Evolutionary conservation across 2,797 vertebrate species (phyloP).

Genomic region (Phataginus tricuspis): DNA sequence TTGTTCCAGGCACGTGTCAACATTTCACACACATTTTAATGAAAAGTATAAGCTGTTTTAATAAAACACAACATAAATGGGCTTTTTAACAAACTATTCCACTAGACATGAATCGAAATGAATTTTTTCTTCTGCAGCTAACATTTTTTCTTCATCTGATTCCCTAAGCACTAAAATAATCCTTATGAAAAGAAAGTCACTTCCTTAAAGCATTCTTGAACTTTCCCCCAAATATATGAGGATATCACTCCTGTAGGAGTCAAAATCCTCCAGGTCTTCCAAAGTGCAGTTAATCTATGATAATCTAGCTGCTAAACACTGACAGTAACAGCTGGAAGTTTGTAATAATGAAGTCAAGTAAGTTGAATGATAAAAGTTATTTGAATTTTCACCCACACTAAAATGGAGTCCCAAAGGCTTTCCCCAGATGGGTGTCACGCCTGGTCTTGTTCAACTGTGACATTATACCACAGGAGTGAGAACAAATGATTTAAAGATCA

Average conservation of each 20-base stretch:
- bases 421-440: conserved; percentile 55
- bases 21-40: background rate
- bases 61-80: background rate
- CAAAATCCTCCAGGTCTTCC: background rate
- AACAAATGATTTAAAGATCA: conserved; percentile 66
- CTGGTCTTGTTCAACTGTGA: conserved; percentile 77
- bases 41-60: background rate
- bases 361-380: conserved; percentile 9
- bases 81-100: conserved; percentile 7
- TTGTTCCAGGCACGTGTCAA: background rate
- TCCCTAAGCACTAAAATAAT: conserved; percentile 20
- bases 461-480: conserved; percentile 75
- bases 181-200: conserved; percentile 27
- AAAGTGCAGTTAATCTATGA: background rate
- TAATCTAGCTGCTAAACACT: background rate
- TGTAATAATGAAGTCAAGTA: background rate
- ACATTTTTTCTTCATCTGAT: conserved; percentile 8
- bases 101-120: background rate
- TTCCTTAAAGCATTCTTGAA: conserved; percentile 62
- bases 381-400: conserved; percentile 72
- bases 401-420: conserved; percentile 62
- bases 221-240: conserved; percentile 62
- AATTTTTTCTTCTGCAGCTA: conserved; percentile 47
- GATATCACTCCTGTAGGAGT: background rate
- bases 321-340: background rate